Evolutionary conservation across 2,113 vertebrate species (phyloP).

Genomic region (Trogon surrucura): DNA sequence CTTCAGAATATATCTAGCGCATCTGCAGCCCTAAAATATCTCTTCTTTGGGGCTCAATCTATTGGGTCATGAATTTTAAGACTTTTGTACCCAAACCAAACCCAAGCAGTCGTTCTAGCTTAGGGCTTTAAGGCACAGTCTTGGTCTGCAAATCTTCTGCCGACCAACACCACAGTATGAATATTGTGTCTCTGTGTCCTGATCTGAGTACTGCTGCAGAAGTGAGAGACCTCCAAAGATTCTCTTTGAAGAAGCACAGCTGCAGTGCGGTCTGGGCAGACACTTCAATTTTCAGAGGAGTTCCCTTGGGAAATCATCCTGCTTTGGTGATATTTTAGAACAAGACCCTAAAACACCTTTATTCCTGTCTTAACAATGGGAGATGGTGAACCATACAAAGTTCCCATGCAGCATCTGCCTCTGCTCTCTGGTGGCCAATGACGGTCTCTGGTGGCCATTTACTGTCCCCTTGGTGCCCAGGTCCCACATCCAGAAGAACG

Average conservation of each 20-base stretch:
- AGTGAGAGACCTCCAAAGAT: background rate
- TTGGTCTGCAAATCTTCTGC: background rate
- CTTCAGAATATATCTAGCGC: background rate
- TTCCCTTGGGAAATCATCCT: fast-evolving
- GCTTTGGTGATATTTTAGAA: background rate
- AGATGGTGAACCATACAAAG: background rate
- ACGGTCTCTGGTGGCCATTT: no score
- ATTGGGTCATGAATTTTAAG: fast-evolving
- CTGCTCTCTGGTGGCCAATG: background rate
- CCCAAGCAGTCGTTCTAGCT: background rate
- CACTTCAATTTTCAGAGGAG: background rate
- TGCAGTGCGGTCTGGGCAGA: fast-evolving
- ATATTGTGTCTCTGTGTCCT: background rate
- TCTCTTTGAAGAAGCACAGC: background rate
- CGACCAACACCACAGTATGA: background rate
- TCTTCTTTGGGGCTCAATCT: background rate
- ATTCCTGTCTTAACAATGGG: background rate
- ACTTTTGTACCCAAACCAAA: background rate
- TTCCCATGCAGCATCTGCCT: background rate
- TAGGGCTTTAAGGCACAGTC: background rate
- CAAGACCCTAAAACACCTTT: background rate
- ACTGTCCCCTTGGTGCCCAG: background rate
- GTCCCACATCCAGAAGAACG: fast-evolving
- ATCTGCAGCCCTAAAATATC: background rate
- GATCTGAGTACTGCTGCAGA: background rate